Evolutionary conservation across 2,888 invertebrate genomes (phyloP), one percentile per base, ranked within the genome.

Genomic region (Microctonus hyperodae): DNA sequence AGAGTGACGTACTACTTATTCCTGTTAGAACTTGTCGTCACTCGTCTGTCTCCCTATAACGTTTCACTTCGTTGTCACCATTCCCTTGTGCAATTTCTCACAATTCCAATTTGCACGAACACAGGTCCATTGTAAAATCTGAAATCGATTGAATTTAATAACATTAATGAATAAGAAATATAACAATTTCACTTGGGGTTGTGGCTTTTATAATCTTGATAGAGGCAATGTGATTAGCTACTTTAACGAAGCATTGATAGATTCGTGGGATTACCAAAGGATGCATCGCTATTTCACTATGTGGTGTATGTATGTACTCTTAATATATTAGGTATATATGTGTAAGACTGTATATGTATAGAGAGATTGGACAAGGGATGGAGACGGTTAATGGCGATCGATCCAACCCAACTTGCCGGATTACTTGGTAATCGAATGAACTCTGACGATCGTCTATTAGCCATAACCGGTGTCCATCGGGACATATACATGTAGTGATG

Each of bases 361-460:
- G 23, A 20, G 13, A 13, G 44, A 16, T 9, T 16, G 44, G 63
- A 64, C 40, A 40, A 56, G 58, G 58, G 56, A 62, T 40, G 61
- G 59, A 69, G 67, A 57, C 62, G 71, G 73, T 72, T 76, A 76
- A 76, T 75, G 70, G 74, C 73, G 78, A 78, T 78, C 78, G 78
- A 79, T 78, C 76, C 72, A 69, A 72, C 70, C 70, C 75, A 74
- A 71, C 76, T 74, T 76, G 75, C 44, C 44, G 78, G 79, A 81
- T 81, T 81, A 79, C 79, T 75, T 74, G 74, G 73, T 80, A 80
- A 81, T 80, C 77, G 78, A 78, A 79, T 80, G 76, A 79, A 73
- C 74, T 72, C 76, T 76, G 76, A 75, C 76, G 79, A 79, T 80
- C 78, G 79, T 77, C 78, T 76, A 79, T 81, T 79, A 80, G 75